Percentiles rank a stretch among this genome's conserved stretches.
Conservation (phyloP, 2,113 vertebrate species). For the Phrynosoma blainvillii region DNA sequence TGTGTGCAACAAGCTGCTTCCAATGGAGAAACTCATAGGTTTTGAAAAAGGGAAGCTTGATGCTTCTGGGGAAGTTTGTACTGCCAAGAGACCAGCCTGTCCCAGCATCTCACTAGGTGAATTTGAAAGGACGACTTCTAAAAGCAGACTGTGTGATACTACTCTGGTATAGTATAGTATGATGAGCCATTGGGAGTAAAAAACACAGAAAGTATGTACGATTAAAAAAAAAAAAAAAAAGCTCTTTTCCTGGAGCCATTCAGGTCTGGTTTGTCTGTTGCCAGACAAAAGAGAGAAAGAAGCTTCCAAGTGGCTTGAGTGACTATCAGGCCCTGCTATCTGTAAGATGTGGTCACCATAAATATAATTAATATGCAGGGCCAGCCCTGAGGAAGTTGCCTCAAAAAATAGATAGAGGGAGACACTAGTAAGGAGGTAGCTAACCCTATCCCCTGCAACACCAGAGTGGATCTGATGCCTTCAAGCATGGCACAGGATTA, state of each 20-base stretch:
- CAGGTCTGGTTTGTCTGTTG: no score
- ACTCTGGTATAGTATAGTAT: not conserved
- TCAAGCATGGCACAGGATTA: no score
- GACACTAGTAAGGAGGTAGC: no score
- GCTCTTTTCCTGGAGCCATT: not conserved
- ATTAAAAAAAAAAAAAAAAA: not conserved
- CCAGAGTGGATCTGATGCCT: no score
- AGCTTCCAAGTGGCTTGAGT: not conserved
- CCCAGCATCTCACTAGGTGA: fast-evolving
- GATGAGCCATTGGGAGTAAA: not conserved
- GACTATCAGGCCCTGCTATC: not conserved
- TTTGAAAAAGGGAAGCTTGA: not conserved
- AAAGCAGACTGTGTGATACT: not conserved
- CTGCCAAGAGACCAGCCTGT: not conserved
- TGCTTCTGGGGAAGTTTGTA: not conserved
- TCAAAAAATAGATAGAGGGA: no score
- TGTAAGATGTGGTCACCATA: not conserved
- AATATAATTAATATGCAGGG: not conserved
- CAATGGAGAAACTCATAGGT: not conserved
- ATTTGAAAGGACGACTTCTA: not conserved
- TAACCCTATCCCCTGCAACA: no score
- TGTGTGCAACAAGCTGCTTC: not conserved
- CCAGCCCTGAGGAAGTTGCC: no score
- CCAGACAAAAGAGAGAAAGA: not conserved
- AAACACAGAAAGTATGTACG: not conserved